Evolutionary conservation across 2,797 vertebrate genomes (phyloP), one percentile per base, ranked within the genome.

Genomic region (Peromyscus attwateri): DNA sequence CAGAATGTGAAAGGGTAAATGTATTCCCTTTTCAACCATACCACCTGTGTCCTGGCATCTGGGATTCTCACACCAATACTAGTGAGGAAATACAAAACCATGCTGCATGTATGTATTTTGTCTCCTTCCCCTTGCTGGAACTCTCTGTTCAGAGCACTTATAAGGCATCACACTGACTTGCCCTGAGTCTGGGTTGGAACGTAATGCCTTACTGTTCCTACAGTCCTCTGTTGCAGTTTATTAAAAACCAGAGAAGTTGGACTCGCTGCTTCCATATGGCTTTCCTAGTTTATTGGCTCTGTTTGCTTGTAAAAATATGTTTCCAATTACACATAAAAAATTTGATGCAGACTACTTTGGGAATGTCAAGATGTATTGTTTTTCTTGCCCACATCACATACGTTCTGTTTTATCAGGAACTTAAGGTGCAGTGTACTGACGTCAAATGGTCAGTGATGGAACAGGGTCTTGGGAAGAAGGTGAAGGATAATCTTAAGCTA

Each of bases 321-420:
- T 97, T 98, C 98, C 97, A 97, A 98, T 99, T 98, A 98, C 77
- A 90, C 80, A 97, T 97, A 97, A 98, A 98, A 97, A 62, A 98
- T 95, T 97, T 96, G 92, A 98, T 98, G 98, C 96, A 96, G 96
- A 90, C 17, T 88, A 95, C 95, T 98, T 98, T 94, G 92, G 92
- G 97, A 95, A 98, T 98, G 62, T 95, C 95, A 96, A 96, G 93
- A 98, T 96, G 79, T 95, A 96, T 73, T 97, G 92, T 94, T 97
- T 98, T 97, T 95, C 90, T 87, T 97, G 94, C 93, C 91, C 97
- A 96, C 55, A 96, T 95, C 97, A 95, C 94, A 97, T 75, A 97
- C 52, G 14, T 97, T 98, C 91, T 96, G 95, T 92, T 96, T 98
- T 93, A 95, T 66, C 1, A 25, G 70, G 96, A 87, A 97, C 92